Conservation (phyloP, 2,888 invertebrate genomes). For the Neelides folsomi region DNA sequence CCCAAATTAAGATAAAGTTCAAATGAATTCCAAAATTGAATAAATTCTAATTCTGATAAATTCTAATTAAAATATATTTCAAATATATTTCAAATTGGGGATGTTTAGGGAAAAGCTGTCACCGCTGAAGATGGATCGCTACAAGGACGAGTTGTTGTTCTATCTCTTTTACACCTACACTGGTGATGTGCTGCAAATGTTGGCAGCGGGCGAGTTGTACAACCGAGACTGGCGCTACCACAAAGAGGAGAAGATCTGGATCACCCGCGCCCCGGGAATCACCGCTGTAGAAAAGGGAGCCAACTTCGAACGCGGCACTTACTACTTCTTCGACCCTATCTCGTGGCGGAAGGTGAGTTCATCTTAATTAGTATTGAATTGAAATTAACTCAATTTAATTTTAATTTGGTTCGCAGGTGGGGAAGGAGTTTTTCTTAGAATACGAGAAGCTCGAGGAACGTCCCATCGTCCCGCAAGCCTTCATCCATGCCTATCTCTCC, state of each 20-base stretch:
- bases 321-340: constrained; percentile 97
- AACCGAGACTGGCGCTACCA: constrained; percentile 99
- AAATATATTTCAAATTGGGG: too few relatives aligned
- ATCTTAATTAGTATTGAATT: too few relatives aligned
- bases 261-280: constrained; percentile 91
- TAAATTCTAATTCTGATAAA: too few relatives aligned
- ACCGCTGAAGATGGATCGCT: constrained; percentile 86
- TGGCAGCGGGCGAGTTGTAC: constrained; percentile 44
- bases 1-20: too few relatives aligned
- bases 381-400: too few relatives aligned
- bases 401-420: constrained; percentile 35
- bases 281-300: constrained; percentile 87
- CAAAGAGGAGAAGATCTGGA: constrained; percentile 98
- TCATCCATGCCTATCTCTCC: constrained; percentile 38
- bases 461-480: constrained; percentile 56
- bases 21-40: too few relatives aligned
- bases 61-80: too few relatives aligned
- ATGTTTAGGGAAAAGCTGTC: constrained; percentile 74
- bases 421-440: constrained; percentile 97
- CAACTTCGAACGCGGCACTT: constrained; percentile 95
- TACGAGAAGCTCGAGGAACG: constrained; percentile 96
- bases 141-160: constrained; percentile 97
- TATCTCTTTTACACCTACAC: constrained; percentile 99
- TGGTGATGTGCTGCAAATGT: constrained; percentile 89
- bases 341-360: constrained; percentile 91